Conservation (phyloP, 2,797 vertebrate species). For the Sebastes vulpes region DNA sequence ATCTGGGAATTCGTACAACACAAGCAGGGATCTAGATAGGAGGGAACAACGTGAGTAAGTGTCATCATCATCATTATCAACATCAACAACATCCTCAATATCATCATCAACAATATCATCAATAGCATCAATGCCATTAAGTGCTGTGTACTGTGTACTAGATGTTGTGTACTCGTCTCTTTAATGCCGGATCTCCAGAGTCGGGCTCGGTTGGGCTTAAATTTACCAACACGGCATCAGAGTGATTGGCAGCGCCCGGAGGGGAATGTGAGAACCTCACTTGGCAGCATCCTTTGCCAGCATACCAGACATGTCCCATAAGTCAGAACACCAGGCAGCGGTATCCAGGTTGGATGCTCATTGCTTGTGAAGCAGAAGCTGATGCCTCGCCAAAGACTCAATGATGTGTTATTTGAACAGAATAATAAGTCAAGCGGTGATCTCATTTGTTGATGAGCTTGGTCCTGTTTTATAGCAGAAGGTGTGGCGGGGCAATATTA, state of each 20-base stretch:
- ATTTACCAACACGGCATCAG: slow-evolving; percentile 16
- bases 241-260: slow-evolving; percentile 44
- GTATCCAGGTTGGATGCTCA: slow-evolving; percentile 21
- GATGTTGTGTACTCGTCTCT: slow-evolving; percentile 12
- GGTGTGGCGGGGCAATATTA: neutral
- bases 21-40: no score
- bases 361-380: slow-evolving; percentile 12
- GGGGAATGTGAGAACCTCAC: slow-evolving; percentile 5
- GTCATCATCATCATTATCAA: no score
- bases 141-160: no score
- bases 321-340: slow-evolving; percentile 18
- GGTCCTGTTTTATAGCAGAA: slow-evolving; percentile 4
- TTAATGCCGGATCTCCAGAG: slow-evolving; percentile 15
- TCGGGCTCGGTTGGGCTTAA: slow-evolving; percentile 4
- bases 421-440: slow-evolving; percentile 16
- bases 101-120: no score
- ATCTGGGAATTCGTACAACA: no score
- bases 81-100: no score
- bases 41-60: no score
- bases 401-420: slow-evolving; percentile 13
- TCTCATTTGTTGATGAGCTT: slow-evolving; percentile 21
- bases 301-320: slow-evolving; percentile 41
- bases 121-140: no score
- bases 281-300: slow-evolving; percentile 37
- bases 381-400: slow-evolving; percentile 14